Conservation (phyloP, 2,888 invertebrate species). For the Oscheius onirici region DNA sequence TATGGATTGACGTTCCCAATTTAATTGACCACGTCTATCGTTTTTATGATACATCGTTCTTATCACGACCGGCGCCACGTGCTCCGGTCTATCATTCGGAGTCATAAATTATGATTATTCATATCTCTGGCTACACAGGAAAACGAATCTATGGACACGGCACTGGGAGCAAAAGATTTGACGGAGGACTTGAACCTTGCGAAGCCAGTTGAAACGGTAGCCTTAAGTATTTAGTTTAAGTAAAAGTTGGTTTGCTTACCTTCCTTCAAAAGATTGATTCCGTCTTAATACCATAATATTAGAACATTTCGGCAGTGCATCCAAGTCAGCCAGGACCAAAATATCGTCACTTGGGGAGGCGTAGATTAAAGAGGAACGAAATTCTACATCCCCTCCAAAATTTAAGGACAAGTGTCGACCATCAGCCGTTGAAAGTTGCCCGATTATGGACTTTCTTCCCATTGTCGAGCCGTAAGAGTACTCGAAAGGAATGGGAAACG, state of each 20-base stretch:
- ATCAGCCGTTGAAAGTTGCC: background rate
- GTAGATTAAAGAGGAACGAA: slow-evolving; percentile 5
- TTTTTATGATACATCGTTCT: background rate
- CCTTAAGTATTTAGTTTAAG: background rate
- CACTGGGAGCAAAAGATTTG: slow-evolving; percentile 10
- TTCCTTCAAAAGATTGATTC: slow-evolving; percentile 24
- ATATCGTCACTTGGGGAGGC: slow-evolving; percentile 28
- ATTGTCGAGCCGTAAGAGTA: slow-evolving; percentile 6
- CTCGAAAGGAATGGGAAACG: slow-evolving; percentile 15
- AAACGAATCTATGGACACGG: slow-evolving; percentile 14
- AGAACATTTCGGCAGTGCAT: slow-evolving; percentile 21
- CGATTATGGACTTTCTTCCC: slow-evolving; percentile 16
- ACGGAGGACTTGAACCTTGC: slow-evolving; percentile 15
- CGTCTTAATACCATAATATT: slow-evolving; percentile 18
- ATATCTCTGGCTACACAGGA: background rate
- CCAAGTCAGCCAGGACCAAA: slow-evolving; percentile 17
- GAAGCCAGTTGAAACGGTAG: slow-evolving; percentile 5
- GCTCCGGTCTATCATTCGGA: background rate
- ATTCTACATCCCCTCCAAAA: slow-evolving; percentile 24
- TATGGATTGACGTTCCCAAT: too few species aligned
- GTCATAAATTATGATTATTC: slow-evolving; percentile 5
- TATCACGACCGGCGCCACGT: background rate
- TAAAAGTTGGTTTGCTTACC: background rate
- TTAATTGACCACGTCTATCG: background rate
- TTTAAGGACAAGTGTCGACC: slow-evolving; percentile 2